Base-by-base conservation (phyloP, 2,797 vertebrate species). In the Tadarida brasiliensis region DNA sequence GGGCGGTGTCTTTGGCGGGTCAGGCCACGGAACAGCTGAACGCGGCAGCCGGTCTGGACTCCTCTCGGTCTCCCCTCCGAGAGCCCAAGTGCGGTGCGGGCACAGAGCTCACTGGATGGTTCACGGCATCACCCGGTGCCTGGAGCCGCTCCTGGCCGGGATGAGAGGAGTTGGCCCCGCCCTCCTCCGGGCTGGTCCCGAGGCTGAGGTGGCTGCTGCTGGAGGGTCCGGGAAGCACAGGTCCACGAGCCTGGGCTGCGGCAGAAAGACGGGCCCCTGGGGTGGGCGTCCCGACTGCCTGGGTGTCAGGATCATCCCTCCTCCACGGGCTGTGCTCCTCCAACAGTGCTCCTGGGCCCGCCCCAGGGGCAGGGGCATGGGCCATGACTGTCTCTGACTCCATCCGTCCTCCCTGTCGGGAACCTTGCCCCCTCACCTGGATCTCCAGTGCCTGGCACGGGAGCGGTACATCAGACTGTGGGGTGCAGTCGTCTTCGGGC, bases 311-410 rank as follows among this genome's bases (percentile, higher is more conserved):
- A 54, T 26, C 56, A 54, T 11, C 22, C 57, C 68, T 54, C 2
- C 24, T n/a, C 39, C 26, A 1, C 0, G 1, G 92, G 30, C 35
- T 12, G 14, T 33, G 28, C n/a, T 22, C 33, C 39, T 15, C 54
- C 67, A 44, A 0, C 22, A 1, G 4, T 5, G 56, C 73, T 47
- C 33, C n/a, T 5, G 70, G 47, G 35, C 11, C 26, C 2, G 2
- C 47, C 44, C 7, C 63, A 44, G 1, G 28, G 59, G 28, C 30
- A 0, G 0, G 0, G 33, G 56, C 54, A 19, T 33, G 0, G 0
- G 22, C n/a, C 0, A 20, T 1, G 15, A 39, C 2, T 20, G 11
- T 19, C 39, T 28, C 81, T 44, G 61, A 12, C 63, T 26, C 76
- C 73, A 3, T 15, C 12, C 4, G 1, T 24, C 22, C 17, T 28